Evolutionary conservation across 2,888 invertebrate genomes (phyloP).

Genomic region (Lasius platythorax): DNA sequence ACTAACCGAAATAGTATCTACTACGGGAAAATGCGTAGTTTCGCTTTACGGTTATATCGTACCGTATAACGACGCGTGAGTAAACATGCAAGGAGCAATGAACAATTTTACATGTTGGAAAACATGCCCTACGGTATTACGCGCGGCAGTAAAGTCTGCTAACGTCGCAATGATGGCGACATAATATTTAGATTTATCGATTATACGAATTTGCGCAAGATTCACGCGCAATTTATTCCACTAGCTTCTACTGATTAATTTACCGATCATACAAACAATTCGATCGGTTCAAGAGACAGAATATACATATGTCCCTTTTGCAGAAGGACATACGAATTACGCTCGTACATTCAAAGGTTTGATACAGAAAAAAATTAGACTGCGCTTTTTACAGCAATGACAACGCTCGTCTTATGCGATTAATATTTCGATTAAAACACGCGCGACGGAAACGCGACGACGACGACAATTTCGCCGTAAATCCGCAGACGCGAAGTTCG

Average conservation of each 20-base stretch:
- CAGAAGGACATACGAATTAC: not conserved
- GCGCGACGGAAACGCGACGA: slow-evolving; percentile 17
- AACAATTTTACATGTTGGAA: slow-evolving; percentile 49
- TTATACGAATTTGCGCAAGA: slow-evolving; percentile 6
- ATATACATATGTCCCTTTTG: not conserved
- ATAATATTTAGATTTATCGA: slow-evolving; percentile 30
- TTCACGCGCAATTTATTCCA: not conserved
- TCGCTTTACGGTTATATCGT: slow-evolving; percentile 46
- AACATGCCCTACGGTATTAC: slow-evolving; percentile 21
- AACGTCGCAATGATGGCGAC: not conserved
- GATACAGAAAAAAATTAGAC: not conserved
- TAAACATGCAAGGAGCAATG: slow-evolving; percentile 43
- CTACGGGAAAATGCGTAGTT: slow-evolving; percentile 34
- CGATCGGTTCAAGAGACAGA: not conserved
- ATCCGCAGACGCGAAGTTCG: slow-evolving; percentile 54
- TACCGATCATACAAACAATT: slow-evolving; percentile 15
- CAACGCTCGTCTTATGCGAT: slow-evolving; percentile 25
- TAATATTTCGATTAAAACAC: slow-evolving; percentile 59
- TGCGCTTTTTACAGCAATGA: not conserved
- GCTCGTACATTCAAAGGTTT: not conserved
- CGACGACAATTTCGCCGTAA: slow-evolving; percentile 31
- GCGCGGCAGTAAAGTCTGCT: slow-evolving; percentile 16
- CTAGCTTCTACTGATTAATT: not conserved
- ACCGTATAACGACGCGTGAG: slow-evolving; percentile 20
- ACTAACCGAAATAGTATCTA: slow-evolving; percentile 42